phyloP scores from a whole-genome alignment of 1,140 invertebrate species.

The Bombus consobrinus region DNA sequence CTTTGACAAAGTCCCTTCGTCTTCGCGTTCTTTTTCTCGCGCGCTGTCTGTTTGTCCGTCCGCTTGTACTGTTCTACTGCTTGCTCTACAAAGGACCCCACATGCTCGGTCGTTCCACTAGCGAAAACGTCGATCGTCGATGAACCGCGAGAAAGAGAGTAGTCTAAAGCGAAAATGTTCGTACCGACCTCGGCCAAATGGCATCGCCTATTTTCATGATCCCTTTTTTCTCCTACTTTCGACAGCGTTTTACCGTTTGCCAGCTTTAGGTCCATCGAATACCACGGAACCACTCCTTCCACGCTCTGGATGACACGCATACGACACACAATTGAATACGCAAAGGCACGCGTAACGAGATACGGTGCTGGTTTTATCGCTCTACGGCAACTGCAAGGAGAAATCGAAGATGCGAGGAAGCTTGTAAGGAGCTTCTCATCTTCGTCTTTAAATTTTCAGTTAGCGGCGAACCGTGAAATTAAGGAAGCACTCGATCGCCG shows the following conservation, averaged over 20 bases:
- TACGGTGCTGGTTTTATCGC: not conserved
- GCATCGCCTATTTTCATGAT: not conserved
- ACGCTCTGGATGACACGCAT: not conserved
- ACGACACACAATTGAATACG: not conserved
- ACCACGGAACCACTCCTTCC: not conserved
- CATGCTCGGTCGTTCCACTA: not conserved
- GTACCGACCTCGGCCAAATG: not conserved
- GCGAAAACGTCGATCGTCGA: conserved; percentile 1
- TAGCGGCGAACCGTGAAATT: conserved; percentile 66
- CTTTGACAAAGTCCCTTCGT: not conserved
- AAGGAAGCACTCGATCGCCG: conserved; percentile 50
- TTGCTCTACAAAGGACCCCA: conserved; percentile 4
- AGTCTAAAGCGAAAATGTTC: not conserved
- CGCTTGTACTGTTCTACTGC: not conserved
- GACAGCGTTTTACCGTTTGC: not conserved
- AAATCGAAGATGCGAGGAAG: not conserved
- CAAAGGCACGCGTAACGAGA: conserved; percentile 4
- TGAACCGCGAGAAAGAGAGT: not conserved
- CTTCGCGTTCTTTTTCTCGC: not conserved
- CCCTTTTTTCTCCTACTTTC: not conserved
- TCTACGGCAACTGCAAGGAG: not conserved
- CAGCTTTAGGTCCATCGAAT: not conserved
- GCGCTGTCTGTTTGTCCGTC: not conserved
- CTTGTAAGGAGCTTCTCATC: conserved; percentile 32
- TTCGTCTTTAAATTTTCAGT: conserved; percentile 59